A percentile compares a stretch with the other conserved stretches of the same genome.
phyloP scores from a whole-genome alignment of 2,113 vertebrate genomes.

The Anguilla rostrata region DNA sequence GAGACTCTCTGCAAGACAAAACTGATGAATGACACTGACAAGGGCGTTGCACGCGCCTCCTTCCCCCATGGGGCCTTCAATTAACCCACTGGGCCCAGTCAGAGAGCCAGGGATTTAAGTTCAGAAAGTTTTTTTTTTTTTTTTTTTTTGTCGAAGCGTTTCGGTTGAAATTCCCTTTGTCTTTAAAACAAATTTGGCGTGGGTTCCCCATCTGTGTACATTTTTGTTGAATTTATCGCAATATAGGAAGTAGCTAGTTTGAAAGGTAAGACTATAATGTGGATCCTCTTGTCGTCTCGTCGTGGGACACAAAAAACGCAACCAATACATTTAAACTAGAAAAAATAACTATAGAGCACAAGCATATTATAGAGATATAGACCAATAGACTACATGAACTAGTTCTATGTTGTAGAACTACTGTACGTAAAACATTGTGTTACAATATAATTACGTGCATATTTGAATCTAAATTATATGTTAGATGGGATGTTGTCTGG shows the following conservation, averaged over 20 bases:
- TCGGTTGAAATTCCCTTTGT: conserved; percentile 62
- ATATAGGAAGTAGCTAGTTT: conserved; percentile 31
- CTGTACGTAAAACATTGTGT: no score
- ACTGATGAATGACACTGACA: conserved; percentile 35
- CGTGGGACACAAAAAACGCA: no score
- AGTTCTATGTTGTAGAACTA: no score
- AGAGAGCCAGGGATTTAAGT: conserved; percentile 43
- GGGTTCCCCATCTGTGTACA: conserved; percentile 70
- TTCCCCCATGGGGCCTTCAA: conserved; percentile 52
- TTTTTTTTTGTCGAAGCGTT: conserved; percentile 46
- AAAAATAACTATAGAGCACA: background rate
- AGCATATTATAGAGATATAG: background rate
- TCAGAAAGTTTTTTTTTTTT: conserved; percentile 33
- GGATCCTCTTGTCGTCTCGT: background rate
- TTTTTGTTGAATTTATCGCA: conserved; percentile 51
- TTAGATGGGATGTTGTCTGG: background rate
- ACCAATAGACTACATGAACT: no score
- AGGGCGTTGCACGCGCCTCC: conserved; percentile 55
- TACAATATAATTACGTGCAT: no score
- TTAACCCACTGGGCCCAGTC: conserved; percentile 59
- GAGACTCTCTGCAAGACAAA: background rate
- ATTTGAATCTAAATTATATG: no score
- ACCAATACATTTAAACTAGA: background rate
- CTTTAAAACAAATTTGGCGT: conserved; percentile 55
- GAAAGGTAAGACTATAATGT: background rate